These are phyloP conservation scores for Dicaeum eximium DNA, from an alignment of 2,113 vertebrate species.

Conservation along the genomic window DNA sequence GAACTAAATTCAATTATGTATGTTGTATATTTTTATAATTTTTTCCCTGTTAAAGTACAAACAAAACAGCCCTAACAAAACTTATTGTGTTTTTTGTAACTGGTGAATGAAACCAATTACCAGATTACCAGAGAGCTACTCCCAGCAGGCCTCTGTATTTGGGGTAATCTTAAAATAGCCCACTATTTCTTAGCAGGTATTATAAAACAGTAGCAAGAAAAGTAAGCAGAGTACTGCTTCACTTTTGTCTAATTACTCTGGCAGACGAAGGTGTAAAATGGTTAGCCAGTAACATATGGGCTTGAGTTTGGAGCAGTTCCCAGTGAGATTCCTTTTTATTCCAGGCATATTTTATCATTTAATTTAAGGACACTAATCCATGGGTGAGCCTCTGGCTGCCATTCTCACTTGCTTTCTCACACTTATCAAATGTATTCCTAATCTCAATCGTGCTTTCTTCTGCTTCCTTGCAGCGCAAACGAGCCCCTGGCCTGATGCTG, in stretches of 20 bases:
- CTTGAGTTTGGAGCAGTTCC: conserved; percentile 44
- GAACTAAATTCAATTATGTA: not conserved
- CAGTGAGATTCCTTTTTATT: conserved; percentile 12
- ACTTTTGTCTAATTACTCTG: conserved; percentile 55
- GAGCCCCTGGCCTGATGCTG: not conserved
- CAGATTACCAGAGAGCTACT: not conserved
- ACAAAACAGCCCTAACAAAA: not conserved
- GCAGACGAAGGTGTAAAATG: conserved; percentile 51
- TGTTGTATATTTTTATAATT: not conserved
- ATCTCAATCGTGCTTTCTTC: not conserved
- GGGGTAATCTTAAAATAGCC: not conserved
- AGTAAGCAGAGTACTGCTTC: not conserved
- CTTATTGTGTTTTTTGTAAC: not conserved
- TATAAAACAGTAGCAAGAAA: conserved; percentile 19
- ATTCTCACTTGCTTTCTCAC: not conserved
- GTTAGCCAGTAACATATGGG: conserved; percentile 63
- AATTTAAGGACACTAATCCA: conserved; percentile 38
- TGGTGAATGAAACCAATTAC: not conserved
- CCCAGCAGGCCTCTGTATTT: not conserved
- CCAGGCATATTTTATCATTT: conserved; percentile 57
- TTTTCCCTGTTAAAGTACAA: not conserved
- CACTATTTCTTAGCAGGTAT: not conserved
- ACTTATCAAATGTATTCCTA: not conserved
- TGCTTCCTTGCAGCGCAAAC: conserved; percentile 9
- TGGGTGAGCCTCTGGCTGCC: conserved; percentile 21